phyloP scores from a whole-genome alignment of 2,113 vertebrate species.

The Tangachromis dhanisi region DNA sequence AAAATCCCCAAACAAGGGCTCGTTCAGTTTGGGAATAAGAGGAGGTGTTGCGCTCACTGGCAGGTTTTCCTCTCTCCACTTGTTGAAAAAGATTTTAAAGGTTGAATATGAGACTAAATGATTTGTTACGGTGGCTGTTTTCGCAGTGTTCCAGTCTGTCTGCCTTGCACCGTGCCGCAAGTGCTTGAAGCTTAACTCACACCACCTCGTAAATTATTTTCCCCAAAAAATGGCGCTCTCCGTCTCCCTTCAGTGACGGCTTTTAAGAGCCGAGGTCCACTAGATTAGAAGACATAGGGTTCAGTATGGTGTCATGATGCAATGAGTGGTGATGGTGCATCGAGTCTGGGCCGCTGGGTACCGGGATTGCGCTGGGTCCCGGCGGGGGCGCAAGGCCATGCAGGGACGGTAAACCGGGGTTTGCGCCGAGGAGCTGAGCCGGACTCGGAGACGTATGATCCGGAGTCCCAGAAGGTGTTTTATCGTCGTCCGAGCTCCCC shows the following conservation, averaged over 20 bases:
- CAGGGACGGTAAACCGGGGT: constrained; percentile 82
- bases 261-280: constrained; percentile 97
- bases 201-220: constrained; percentile 16
- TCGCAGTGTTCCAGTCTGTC: constrained; percentile 43
- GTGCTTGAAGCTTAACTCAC: constrained; percentile 54
- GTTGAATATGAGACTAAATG: constrained; percentile 27
- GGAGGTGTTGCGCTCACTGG: background rate
- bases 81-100: background rate
- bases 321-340: constrained; percentile 94
- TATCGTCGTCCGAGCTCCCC: constrained; percentile 98
- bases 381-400: constrained; percentile 91
- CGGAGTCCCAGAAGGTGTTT: constrained; percentile 93
- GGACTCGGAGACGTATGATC: constrained; percentile 93
- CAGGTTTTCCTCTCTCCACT: background rate
- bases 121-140: constrained; percentile 27
- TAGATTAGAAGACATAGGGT: constrained; percentile 97
- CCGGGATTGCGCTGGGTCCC: constrained; percentile 94
- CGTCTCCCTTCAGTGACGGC: background rate
- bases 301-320: constrained; percentile 98
- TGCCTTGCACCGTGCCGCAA: constrained; percentile 52
- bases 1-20: background rate
- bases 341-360: constrained; percentile 81
- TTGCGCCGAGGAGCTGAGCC: constrained; percentile 85
- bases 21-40: background rate
- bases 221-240: background rate